phyloP scores from a whole-genome alignment of 2,888 invertebrate genomes.

The Dromius quadrimaculatus region DNA sequence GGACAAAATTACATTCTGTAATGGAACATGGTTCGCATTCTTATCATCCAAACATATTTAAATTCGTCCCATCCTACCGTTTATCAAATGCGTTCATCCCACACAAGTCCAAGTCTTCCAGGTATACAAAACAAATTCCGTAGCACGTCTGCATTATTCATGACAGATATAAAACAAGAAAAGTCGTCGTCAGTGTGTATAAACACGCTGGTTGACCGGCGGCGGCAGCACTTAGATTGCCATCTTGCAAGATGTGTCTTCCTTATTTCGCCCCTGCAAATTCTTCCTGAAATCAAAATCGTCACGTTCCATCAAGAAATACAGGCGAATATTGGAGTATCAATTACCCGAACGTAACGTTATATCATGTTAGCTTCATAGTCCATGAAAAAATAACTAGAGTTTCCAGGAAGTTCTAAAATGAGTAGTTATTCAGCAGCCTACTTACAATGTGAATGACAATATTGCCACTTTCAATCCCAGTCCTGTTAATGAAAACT shows the following conservation, averaged over 20 bases:
- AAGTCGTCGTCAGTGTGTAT: conserved; percentile 41
- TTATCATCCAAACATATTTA: conserved; percentile 32
- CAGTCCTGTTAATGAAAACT: no score
- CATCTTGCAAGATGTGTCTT: conserved; percentile 24
- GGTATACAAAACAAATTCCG: conserved; percentile 49
- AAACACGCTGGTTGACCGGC: conserved; percentile 39
- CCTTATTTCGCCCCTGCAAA: no score
- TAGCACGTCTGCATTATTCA: conserved; percentile 42
- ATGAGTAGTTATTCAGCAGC: no score
- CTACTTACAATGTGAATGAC: no score
- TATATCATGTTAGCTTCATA: no score
- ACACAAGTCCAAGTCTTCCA: conserved; percentile 5
- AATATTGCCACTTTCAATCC: no score
- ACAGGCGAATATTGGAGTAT: no score
- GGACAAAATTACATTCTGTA: background rate
- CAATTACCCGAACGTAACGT: no score
- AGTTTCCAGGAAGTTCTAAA: no score
- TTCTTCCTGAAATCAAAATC: no score
- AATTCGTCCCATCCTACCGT: conserved; percentile 3
- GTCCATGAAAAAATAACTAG: no score
- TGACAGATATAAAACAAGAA: conserved; percentile 47
- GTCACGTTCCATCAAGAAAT: no score
- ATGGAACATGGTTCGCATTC: background rate
- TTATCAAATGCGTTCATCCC: conserved; percentile 17
- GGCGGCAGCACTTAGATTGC: conserved; percentile 43